These are phyloP conservation scores for Anastatus disparis DNA, from an alignment of 1,140 invertebrate species.

Conservation along the genomic window DNA sequence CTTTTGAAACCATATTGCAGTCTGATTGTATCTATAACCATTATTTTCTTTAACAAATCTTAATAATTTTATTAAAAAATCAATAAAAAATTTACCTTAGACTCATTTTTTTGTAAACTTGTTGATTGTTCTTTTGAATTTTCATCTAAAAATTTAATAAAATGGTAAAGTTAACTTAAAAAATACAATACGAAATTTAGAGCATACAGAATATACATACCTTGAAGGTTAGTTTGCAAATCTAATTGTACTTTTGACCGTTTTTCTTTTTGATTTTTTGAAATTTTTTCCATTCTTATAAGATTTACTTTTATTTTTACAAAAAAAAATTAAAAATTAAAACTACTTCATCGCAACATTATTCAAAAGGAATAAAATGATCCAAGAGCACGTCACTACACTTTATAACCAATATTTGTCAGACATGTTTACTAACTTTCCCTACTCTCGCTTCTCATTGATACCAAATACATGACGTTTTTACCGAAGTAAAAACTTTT, in stretches of 20 bases:
- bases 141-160: constrained; percentile 11
- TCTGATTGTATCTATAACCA: not conserved
- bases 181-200: not conserved
- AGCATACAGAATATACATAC: constrained; percentile 9
- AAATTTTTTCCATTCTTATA: constrained; percentile 28
- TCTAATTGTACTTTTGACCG: not conserved
- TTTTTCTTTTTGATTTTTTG: constrained; percentile 15
- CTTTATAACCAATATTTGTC: not conserved
- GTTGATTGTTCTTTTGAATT: not conserved
- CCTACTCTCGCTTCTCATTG: too few relatives aligned
- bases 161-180: not conserved
- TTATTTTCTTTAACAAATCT: not conserved
- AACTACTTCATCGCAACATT: not conserved
- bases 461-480: too few relatives aligned
- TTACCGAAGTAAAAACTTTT: too few relatives aligned
- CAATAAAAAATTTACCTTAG: constrained; percentile 5
- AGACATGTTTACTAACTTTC: constrained; percentile 35
- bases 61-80: not conserved
- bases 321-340: not conserved
- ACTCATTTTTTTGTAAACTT: not conserved
- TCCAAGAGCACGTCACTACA: constrained; percentile 7
- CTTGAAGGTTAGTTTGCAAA: constrained; percentile 31
- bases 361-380: not conserved
- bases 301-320: not conserved
- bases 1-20: not conserved